phyloP scores from a whole-genome alignment of 2,888 invertebrate species.

The Stenolophus ochropezus region DNA sequence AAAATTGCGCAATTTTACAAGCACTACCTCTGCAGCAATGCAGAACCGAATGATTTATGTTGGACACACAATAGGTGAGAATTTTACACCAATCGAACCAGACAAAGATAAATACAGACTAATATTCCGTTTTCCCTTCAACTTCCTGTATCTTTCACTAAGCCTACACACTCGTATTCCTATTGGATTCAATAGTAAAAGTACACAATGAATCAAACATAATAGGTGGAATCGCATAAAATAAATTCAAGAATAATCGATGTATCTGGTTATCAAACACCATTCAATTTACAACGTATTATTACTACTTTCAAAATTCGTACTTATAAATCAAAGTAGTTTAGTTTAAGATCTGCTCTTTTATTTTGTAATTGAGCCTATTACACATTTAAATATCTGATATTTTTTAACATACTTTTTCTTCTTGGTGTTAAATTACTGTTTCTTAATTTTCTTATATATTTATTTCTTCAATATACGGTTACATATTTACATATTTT shows the following conservation, averaged over 20 bases:
- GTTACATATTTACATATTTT: too few species aligned
- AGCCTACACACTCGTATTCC: conserved; percentile 15
- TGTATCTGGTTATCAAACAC: not conserved
- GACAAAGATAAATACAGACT: conserved; percentile 27
- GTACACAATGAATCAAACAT: not conserved
- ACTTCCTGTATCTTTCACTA: conserved; percentile 26
- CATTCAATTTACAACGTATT: too few species aligned
- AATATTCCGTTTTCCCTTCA: conserved; percentile 33
- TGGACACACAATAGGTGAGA: conserved; percentile 40
- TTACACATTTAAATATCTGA: too few species aligned
- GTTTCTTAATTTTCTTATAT: too few species aligned
- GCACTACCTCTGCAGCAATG: not conserved
- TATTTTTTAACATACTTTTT: too few species aligned
- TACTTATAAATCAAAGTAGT: too few species aligned
- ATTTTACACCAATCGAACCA: conserved; percentile 34
- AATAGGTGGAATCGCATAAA: not conserved
- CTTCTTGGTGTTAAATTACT: too few species aligned
- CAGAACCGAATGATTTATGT: conserved; percentile 40
- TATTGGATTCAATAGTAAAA: conserved; percentile 3
- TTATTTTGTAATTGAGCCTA: too few species aligned
- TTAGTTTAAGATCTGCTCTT: too few species aligned
- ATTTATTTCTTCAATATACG: too few species aligned
- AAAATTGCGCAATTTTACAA: conserved; percentile 13
- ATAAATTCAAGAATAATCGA: not conserved
- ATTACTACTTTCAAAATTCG: too few species aligned